Base-by-base conservation (phyloP, 2,888 invertebrate species). In the Hydropsyche betteni region DNA sequence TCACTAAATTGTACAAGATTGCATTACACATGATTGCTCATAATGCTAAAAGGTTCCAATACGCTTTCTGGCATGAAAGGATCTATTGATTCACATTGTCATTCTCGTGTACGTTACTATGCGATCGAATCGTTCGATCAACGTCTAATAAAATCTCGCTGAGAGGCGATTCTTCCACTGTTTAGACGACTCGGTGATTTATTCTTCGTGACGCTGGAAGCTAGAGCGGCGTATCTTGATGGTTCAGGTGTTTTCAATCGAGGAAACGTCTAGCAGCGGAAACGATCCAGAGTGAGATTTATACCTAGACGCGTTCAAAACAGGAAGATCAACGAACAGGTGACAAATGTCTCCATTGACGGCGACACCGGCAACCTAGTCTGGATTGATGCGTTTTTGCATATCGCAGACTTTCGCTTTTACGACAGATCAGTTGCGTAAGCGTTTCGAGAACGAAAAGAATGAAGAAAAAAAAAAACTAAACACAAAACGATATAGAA, bases 161-260 rank as follows among this genome's bases (percentile, higher is more conserved):
- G 44, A 44, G 44, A 8, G 44, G 44, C 44, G 44, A 44, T 44
- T 44, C 44, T 44, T 44, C 44, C 7, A 44, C 44, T 44, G 44
- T 44, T 44, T 44, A 44, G 44, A 44, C 44, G 44, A 44, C 44
- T 44, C 44, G 44, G 44, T 44, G 44, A 44, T 44, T 24, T 58
- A 8, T 33, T 33, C 64, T 8, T 33, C 10, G 36, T 4, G 36
- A 64, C 64, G 64, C 34, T 64, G 12, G 64, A 36, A 12, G 36
- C 64, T n/a, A 36, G 34, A 64, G 34, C 34, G 64, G 36, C 64
- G 64, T 64, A 64, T 36, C 64, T 36, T 64, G 64, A 64, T 36
- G 64, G 64, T 64, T 64, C 64, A 64, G 64, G 64, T 64, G 64
- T 64, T 64, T 64, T 64, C 64, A 64, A 64, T 64, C 64, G 64